Base-by-base conservation (phyloP, 2,113 vertebrate species). In the Nesogale talazaci region DNA sequence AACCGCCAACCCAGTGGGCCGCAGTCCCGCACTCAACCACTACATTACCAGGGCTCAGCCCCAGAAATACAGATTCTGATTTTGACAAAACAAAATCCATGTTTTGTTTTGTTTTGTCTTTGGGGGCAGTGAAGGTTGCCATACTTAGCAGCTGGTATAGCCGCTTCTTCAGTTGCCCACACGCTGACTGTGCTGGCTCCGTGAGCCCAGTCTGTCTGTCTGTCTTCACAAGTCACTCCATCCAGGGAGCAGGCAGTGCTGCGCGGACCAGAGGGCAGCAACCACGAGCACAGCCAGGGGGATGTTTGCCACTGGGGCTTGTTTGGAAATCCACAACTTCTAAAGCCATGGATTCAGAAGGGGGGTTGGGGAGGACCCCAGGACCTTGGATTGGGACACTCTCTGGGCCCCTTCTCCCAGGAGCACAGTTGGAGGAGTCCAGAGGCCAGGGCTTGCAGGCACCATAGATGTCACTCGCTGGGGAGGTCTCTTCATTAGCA, bases 341-440 rank as follows among this genome's bases (percentile, higher is more conserved):
- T 59, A 80, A 91, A 27, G 20, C 27, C 46, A 57, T 22, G 17
- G 78, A 75, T 29, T 67, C 56, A 79, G 59, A 59, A 31, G 38
- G 27, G 5, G 84, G 31, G 40, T 2, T 52, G 46, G 31, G 11
- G 25, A 16, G 38, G 63, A 57, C 14, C 40, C 56, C 72, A 25
- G 77, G 38, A 9, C 56, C 75, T 27, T 0, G 0, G 42, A n/a
- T n/a, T n/a, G n/a, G n/a, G n/a, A n/a, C n/a, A n/a, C n/a, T n/a
- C n/a, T n/a, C n/a, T n/a, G n/a, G n/a, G n/a, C n/a, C n/a, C n/a
- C n/a, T 23, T 7, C 27, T 12, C 57, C 61, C 40, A 56, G 77
- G 1, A 0, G n/a, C 56, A 40, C 63, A 52, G 56, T 8, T 8
- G 52, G n/a, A 75, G n/a, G 23, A 23, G 42, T 0, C 2, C 5